Conservation (phyloP, 1,140 invertebrate species). For the Pachyrhynchus sulphureomaculatus region DNA sequence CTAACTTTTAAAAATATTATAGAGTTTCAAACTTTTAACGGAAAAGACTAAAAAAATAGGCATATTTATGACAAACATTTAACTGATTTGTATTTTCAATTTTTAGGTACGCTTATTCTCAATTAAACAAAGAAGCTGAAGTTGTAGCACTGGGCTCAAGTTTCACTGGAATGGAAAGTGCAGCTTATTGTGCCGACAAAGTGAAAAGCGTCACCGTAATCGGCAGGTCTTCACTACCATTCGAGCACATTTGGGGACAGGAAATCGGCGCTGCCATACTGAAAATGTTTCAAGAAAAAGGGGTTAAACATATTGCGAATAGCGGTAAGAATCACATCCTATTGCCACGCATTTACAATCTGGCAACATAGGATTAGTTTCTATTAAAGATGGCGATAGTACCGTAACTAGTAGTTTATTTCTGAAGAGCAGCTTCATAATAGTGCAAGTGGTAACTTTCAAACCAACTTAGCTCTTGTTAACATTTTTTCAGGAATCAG, state of each 20-base stretch:
- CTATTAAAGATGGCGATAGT: too few relatives aligned
- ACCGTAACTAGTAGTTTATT: too few relatives aligned
- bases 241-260: constrained; percentile 70
- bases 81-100: too few relatives aligned
- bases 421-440: too few relatives aligned
- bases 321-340: constrained; percentile 52
- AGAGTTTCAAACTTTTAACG: too few relatives aligned
- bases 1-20: too few relatives aligned
- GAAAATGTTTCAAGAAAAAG: constrained; percentile 65
- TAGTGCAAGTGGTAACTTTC: too few relatives aligned
- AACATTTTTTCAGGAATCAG: constrained; percentile 69
- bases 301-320: constrained; percentile 71
- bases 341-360: too few relatives aligned
- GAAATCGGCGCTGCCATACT: constrained; percentile 68
- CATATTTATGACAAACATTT: too few relatives aligned
- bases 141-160: constrained; percentile 79
- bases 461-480: too few relatives aligned
- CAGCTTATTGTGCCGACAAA: constrained; percentile 72
- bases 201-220: constrained; percentile 78
- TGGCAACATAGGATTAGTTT: too few relatives aligned
- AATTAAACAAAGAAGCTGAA: constrained; percentile 58
- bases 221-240: constrained; percentile 69
- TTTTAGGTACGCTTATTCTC: constrained; percentile 56
- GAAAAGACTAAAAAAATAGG: too few relatives aligned
- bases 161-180: constrained; percentile 83